Conservation (phyloP, 2,888 invertebrate genomes). For the Sphinx pinastri region DNA sequence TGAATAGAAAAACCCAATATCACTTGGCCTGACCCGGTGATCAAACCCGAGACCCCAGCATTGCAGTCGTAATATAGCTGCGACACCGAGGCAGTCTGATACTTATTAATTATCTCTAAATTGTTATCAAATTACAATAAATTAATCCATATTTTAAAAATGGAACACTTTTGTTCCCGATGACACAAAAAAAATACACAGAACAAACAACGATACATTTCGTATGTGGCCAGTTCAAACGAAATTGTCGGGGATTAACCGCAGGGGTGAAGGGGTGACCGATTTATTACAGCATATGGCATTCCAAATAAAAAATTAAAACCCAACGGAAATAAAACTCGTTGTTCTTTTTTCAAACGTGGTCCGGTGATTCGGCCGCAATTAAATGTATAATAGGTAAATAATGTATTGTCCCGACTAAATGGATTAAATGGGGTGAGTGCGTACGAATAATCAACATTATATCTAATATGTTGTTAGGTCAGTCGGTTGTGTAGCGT, state of each 20-base stretch:
- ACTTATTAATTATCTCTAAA: background rate
- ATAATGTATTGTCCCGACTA: background rate
- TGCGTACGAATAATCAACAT: no score
- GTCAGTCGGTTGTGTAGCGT: no score
- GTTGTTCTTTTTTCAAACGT: background rate
- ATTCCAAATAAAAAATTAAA: constrained; percentile 28
- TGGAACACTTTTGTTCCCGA: background rate
- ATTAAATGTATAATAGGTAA: background rate
- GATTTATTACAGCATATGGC: constrained; percentile 32
- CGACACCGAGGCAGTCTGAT: no score
- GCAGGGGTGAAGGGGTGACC: constrained; percentile 28
- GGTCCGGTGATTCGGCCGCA: background rate
- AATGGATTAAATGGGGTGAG: background rate
- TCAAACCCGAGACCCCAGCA: no score
- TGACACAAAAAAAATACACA: constrained; percentile 30
- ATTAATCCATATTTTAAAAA: background rate
- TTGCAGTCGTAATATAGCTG: no score
- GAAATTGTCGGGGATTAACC: constrained; percentile 35
- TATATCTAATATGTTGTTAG: no score
- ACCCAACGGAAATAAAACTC: background rate
- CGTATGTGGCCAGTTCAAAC: constrained; percentile 32
- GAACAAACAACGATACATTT: constrained; percentile 38
- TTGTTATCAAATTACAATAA: background rate
- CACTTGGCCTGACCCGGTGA: no score
- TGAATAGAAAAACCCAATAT: no score